Base-by-base conservation (phyloP, 2,888 invertebrate genomes). In the Acanthococcus lagerstroemiae region DNA sequence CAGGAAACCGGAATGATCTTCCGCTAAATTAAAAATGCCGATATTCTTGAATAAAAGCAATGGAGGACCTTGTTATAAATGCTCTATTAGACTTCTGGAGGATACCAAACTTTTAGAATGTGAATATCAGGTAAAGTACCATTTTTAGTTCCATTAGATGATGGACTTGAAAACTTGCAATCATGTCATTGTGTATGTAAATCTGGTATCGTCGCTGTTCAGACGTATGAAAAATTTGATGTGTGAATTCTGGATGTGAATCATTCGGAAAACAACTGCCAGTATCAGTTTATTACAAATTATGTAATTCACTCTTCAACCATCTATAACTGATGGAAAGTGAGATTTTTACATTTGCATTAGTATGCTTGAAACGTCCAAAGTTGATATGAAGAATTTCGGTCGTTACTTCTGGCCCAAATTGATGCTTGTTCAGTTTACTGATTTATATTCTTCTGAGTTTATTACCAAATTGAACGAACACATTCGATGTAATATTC, bases 51-150 rank as follows among this genome's bases (percentile, higher is more conserved):
- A 76, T 74, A 86, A 86, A 79, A 86, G 85, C 78, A 88, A 88
- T 81, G 80, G 82, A 74, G 82, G 83, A 77, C 82, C 86, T 79
- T 84, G 85, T 78, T 86, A 86, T 80, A 89, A 88, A 81, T 89
- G 90, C 77, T 91, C 91, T 73, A 88, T 94, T 73, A 83, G 92
- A 74, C 82, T 93, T 71, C 81, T 93, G 74, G 92, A 92, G 79
- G 92, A 93, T 80, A 86, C 88, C 71, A 92, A 93, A 80, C 87
- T 92, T 74, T 80, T 93, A 75, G 90, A 93, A 81, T 91, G 90
- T 77, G 92, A 92, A 83, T 92, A 91, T 81, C 91, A 90, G 83
- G 87, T 88, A 77, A 77, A n/a, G n/a, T 73, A 69, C 21, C 17
- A 37, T 4, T 2, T 48, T 48, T 5, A 15, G 6, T 9, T 54